Evolutionary conservation across 2,888 invertebrate genomes (phyloP).

Genomic region (Watsonalla binaria): DNA sequence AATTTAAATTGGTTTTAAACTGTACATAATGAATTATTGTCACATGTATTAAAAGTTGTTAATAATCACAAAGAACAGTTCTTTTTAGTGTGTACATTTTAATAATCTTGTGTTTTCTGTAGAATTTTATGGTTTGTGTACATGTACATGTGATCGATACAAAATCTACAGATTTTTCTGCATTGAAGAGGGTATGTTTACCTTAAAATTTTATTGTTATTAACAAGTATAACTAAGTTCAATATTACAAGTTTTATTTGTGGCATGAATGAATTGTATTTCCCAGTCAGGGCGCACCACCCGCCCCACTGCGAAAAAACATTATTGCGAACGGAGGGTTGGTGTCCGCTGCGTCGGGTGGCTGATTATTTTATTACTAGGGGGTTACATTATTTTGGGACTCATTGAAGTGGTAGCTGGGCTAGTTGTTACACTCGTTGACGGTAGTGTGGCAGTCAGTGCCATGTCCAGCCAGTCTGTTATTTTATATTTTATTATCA

Average conservation of each 20-base stretch:
- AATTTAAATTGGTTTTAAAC: conserved; percentile 35
- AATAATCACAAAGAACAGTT: conserved; percentile 2
- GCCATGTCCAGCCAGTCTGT: too few species aligned
- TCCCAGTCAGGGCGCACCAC: conserved; percentile 36
- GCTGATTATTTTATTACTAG: conserved; percentile 54
- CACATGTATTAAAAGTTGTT: not conserved
- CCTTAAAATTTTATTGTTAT: conserved; percentile 43
- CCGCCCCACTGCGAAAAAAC: conserved; percentile 49
- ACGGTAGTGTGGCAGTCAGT: too few species aligned
- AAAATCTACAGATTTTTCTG: conserved; percentile 36
- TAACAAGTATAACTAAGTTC: conserved; percentile 9
- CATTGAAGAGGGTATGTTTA: conserved; percentile 60
- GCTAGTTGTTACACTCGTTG: not conserved
- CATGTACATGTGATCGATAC: conserved; percentile 70
- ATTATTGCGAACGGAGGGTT: conserved; percentile 51
- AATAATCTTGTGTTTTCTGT: conserved; percentile 11
- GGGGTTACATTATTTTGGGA: conserved; percentile 41
- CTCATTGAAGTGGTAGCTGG: conserved; percentile 12
- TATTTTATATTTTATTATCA: too few species aligned
- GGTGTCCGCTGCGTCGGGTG: conserved; percentile 30
- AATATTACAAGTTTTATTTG: not conserved
- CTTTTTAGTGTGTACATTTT: conserved; percentile 10
- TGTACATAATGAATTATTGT: conserved; percentile 3
- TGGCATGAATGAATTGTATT: conserved; percentile 26
- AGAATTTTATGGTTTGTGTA: conserved; percentile 46